Conservation (phyloP, 2,888 invertebrate genomes). For the Stramonita haemastoma region DNA sequence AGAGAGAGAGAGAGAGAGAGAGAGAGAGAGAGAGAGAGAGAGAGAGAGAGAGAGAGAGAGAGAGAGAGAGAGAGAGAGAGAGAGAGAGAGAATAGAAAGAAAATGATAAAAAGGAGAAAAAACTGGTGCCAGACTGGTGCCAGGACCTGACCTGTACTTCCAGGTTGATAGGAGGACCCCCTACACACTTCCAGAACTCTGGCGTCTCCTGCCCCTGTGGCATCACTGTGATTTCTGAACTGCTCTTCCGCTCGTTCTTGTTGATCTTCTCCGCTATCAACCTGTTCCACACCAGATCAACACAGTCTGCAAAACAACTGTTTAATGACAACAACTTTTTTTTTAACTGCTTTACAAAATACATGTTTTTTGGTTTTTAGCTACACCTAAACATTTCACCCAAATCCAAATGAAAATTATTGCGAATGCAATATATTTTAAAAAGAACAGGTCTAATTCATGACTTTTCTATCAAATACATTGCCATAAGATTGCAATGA, state of each 20-base stretch:
- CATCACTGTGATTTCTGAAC: slow-evolving; percentile 92
- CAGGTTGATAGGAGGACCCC: slow-evolving; percentile 73
- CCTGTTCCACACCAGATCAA: slow-evolving; percentile 75
- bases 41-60: not conserved
- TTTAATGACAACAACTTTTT: too few species aligned
- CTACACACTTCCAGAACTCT: slow-evolving; percentile 89
- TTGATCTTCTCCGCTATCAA: slow-evolving; percentile 98
- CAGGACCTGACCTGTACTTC: slow-evolving; percentile 49
- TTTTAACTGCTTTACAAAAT: too few species aligned
- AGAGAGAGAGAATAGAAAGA: not conserved
- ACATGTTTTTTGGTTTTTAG: too few species aligned
- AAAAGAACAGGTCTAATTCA: too few species aligned
- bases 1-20: not conserved
- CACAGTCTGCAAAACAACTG: too few species aligned
- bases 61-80: not conserved
- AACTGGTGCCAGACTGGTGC: not conserved
- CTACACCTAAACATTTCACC: too few species aligned
- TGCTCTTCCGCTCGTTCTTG: slow-evolving; percentile 97
- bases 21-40: slow-evolving; percentile 10
- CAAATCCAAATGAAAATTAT: too few species aligned
- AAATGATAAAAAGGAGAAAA: not conserved
- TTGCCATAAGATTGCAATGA: too few species aligned
- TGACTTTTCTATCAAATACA: too few species aligned
- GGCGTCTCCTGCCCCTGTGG: slow-evolving; percentile 88
- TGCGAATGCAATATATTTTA: too few species aligned